phyloP scores from a whole-genome alignment of 2,797 vertebrate species.

The Huso huso region DNA sequence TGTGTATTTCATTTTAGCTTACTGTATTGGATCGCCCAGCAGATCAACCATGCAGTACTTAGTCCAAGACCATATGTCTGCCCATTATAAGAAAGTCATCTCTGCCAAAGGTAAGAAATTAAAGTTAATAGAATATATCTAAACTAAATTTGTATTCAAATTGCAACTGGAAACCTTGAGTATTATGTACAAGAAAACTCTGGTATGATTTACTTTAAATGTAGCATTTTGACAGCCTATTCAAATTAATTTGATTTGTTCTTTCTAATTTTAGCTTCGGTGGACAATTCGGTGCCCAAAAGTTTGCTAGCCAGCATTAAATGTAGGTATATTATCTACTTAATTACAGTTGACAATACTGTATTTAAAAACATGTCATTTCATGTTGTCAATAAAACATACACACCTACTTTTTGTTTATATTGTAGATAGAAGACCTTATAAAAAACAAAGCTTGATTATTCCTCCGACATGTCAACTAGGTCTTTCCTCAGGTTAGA shows the following conservation, averaged over 20 bases:
- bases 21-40: conserved; percentile 65
- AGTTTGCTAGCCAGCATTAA: conserved; percentile 76
- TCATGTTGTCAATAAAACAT: background rate
- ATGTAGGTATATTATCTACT: conserved; percentile 60
- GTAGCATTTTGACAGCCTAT: no score
- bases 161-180: no score
- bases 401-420: no score
- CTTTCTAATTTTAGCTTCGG: conserved; percentile 59
- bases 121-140: background rate
- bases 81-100: conserved; percentile 89
- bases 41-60: conserved; percentile 66
- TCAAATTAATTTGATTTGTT: background rate
- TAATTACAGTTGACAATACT: background rate
- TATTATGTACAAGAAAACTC: no score
- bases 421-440: no score
- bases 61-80: conserved; percentile 83
- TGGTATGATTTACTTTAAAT: no score
- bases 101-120: conserved; percentile 80
- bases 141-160: no score
- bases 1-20: conserved; percentile 62
- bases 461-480: no score
- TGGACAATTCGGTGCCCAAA: conserved; percentile 79
- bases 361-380: background rate
- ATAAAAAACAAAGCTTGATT: no score
- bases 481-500: no score